Base-by-base conservation (phyloP, 2,888 invertebrate species). In the Atherix ibis region DNA sequence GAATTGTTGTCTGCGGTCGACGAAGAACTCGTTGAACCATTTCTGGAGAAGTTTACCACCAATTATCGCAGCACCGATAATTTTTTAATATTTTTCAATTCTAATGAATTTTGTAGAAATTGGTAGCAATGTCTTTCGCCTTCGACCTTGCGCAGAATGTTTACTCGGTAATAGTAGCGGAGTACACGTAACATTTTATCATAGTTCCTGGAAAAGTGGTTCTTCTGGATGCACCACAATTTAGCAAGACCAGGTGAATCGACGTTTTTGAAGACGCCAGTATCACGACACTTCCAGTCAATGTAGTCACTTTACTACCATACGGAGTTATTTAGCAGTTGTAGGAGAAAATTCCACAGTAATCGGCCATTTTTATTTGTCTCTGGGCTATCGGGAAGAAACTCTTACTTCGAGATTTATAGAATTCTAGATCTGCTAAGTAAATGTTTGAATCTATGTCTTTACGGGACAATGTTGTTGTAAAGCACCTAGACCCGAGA, bases 161-260 rank as follows among this genome's bases (percentile, higher is more conserved):
- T 91, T 40, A 94, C 92, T 53, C 92, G 76, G 61, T 94, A 94
- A 56, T 94, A 94, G 56, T 95, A 94, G 51, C 94, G 71, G 27
- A 94, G 67, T 27, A 94, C 94, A 43, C 94, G 71, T 33, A 92
- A 92, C 84, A 94, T 88, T 65, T 94, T 94, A 61, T 94, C 92
- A 54, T 94, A 94, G 58, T 94, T 94, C 94, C 94, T 94, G 18
- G 91, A 91, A 34, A 89, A 69, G 57, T 92, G 88, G 59, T 92
- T 92, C 62, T 94, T 94, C 62, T 94, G 92, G 47, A 91, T 87
- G 25, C 94, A 94, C 94, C 94, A 94, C n/a, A 94, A 69, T 37
- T 89, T 82, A 5, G 94, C 94, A 35, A 94, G 65, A 13, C 89
- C 89, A 18, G 89, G 85, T 2, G 92, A 92, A 58, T 94, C 92